phyloP scores from a whole-genome alignment of 2,113 vertebrate genomes.

The Myotis davidii region DNA sequence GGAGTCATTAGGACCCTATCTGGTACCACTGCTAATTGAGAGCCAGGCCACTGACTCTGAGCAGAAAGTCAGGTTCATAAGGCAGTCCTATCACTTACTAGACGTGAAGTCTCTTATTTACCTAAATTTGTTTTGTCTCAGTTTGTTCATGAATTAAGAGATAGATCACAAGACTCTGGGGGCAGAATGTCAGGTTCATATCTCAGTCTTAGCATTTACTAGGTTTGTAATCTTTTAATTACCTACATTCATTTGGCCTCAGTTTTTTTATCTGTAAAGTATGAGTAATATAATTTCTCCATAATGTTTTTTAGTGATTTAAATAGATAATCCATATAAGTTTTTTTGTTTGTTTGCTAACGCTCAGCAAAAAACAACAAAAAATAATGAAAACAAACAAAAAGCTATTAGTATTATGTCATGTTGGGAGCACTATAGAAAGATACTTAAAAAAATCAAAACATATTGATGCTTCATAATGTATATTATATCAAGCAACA shows the following conservation, averaged over 20 bases:
- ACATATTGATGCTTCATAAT: neutral
- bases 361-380: neutral
- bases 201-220: neutral
- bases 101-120: neutral
- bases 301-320: neutral
- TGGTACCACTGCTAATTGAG: neutral
- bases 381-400: too few species aligned
- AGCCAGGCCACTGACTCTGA: neutral
- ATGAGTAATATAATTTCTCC: neutral
- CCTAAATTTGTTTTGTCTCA: neutral
- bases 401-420: neutral
- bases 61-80: neutral
- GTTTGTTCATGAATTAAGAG: neutral
- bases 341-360: neutral
- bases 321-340: neutral
- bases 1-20: neutral
- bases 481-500: neutral
- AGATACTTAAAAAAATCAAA: neutral
- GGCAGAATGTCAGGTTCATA: neutral
- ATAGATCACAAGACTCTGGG: neutral
- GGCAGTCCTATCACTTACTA: neutral
- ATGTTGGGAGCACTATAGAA: neutral
- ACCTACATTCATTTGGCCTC: neutral
- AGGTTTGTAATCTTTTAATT: neutral
- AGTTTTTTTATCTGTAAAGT: neutral